Base-by-base conservation (phyloP, 1,140 invertebrate species). In the Trinorchestia longiramus region DNA sequence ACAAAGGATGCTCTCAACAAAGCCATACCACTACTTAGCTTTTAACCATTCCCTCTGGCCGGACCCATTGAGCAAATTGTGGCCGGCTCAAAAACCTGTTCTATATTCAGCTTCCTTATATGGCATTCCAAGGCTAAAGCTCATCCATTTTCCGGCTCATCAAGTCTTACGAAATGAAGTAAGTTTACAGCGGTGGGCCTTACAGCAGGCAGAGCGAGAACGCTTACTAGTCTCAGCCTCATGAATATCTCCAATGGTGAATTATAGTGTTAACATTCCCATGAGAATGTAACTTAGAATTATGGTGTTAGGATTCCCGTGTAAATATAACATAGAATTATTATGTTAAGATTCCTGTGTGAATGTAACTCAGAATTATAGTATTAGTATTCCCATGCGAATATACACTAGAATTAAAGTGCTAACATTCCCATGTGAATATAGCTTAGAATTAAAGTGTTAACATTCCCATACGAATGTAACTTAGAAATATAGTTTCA, bases 21-120 rank as follows among this genome's bases (percentile, higher is more conserved):
- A 94, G 92, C 92, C 40, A 44, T 94, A 94, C 92, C 92, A 94
- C 92, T 94, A 94, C 92, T 94, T 94, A 94, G 92, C 92, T 94
- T 47, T 94, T 40, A 45, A 43, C 44, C 43, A 42, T 47, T 94
- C 92, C 92, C 92, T 94, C 8, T 47, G 92, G 43, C 44, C 62
- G 44, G 11, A 45, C 8, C 92, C 92, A 94, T 94, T 94, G 41
- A 94, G 43, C 92, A 94, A 94, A 94, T 94, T 94, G 92, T 94
- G 92, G 92, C 43, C 92, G 43, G 3, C 92, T 94, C 92, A 94
- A 94, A 94, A 94, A 94, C 36, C 92, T 94, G 92, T 40, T 94
- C n/a, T 94, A 47, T 94, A 94, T 45, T 45, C 92, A 40, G 88
- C 88, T 90, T 41, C 88, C 88, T 90, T 90, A 90, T 90, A 43